Conservation (phyloP, 2,888 invertebrate species). For the Apoda limacodes region DNA sequence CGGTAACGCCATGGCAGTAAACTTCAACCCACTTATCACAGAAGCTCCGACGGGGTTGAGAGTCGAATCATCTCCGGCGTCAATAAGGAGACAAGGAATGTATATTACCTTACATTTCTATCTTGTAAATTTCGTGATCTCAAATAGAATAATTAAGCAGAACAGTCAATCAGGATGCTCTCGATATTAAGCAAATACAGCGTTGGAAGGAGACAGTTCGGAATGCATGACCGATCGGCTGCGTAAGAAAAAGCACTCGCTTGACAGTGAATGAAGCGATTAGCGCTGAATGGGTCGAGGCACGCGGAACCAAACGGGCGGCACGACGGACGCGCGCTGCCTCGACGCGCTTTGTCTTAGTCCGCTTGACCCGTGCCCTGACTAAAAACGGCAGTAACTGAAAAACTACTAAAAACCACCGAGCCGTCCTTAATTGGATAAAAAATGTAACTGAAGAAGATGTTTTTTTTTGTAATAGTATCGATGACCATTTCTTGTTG, state of each 20-base stretch:
- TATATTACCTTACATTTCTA: too few relatives aligned
- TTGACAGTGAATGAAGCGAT: slow-evolving; percentile 64
- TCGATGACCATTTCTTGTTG: slow-evolving; percentile 25
- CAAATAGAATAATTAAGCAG: too few relatives aligned
- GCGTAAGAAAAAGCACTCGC: slow-evolving; percentile 51
- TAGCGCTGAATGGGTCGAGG: slow-evolving; percentile 59
- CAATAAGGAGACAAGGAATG: too few relatives aligned
- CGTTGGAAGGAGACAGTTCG: slow-evolving; percentile 26
- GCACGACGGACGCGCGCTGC: slow-evolving; percentile 52
- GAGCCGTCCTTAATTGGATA: slow-evolving; percentile 48
- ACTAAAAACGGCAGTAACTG: slow-evolving; percentile 47
- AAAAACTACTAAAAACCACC: too few relatives aligned
- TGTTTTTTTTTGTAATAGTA: slow-evolving; percentile 33
- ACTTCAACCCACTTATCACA: too few relatives aligned
- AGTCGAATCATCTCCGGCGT: too few relatives aligned
- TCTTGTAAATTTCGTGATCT: too few relatives aligned
- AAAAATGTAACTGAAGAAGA: slow-evolving; percentile 39
- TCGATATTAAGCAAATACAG: slow-evolving; percentile 14
- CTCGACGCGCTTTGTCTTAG: slow-evolving; percentile 59
- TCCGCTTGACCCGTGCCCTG: slow-evolving; percentile 64
- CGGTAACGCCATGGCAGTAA: too few relatives aligned
- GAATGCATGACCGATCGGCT: slow-evolving; percentile 65
- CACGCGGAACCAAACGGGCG: slow-evolving; percentile 66
- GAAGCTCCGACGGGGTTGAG: too few relatives aligned
- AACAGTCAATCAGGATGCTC: too few relatives aligned